phyloP scores from a whole-genome alignment of 1,140 invertebrate genomes.

The Holotrichia oblita region DNA sequence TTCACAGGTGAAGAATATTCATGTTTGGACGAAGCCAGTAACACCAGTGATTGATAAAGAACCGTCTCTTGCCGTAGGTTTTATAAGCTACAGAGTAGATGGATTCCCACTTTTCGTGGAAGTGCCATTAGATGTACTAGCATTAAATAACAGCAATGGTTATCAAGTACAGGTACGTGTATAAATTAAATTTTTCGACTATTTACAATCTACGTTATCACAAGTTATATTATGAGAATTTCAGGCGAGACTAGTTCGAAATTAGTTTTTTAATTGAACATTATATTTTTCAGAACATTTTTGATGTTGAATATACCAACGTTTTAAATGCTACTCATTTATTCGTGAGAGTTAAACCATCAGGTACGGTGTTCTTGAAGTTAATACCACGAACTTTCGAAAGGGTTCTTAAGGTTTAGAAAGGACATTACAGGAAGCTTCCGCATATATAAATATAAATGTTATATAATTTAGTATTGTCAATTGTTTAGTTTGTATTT shows the following conservation, averaged over 20 bases:
- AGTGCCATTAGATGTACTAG: slow-evolving; percentile 65
- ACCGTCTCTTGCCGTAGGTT: slow-evolving; percentile 65
- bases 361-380: slow-evolving; percentile 41
- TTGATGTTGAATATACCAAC: slow-evolving; percentile 40
- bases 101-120: slow-evolving; percentile 67
- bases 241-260: too few species aligned
- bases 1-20: slow-evolving; percentile 61
- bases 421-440: neutral
- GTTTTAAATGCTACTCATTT: slow-evolving; percentile 37
- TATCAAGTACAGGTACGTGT: slow-evolving; percentile 63
- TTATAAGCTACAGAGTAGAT: slow-evolving; percentile 68
- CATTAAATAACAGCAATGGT: slow-evolving; percentile 59
- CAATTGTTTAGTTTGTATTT: neutral
- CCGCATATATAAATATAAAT: neutral
- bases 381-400: neutral
- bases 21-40: slow-evolving; percentile 64
- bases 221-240: too few species aligned
- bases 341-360: slow-evolving; percentile 41
- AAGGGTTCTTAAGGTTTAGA: neutral
- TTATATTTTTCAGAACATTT: slow-evolving; percentile 47
- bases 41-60: slow-evolving; percentile 58
- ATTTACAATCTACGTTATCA: neutral
- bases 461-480: neutral
- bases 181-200: neutral
- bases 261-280: too few species aligned